Evolutionary conservation across 2,888 invertebrate genomes (phyloP).

Genomic region (Pseudolycoriella hygida): DNA sequence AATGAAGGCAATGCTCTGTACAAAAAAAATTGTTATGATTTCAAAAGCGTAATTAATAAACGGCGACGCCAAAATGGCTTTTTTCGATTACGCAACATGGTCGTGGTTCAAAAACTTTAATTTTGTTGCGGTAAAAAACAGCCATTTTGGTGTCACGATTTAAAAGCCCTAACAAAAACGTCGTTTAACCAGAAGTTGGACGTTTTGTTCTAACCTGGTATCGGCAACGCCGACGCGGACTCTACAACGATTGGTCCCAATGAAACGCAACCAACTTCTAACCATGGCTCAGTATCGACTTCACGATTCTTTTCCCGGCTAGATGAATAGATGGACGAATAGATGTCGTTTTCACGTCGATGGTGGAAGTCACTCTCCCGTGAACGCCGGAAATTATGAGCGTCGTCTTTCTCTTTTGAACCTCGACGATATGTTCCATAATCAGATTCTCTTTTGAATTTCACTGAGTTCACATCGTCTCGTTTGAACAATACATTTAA

Average conservation of each 20-base stretch:
- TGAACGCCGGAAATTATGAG: conserved; percentile 5
- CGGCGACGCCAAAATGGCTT: too few species aligned
- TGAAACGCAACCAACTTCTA: conserved; percentile 81
- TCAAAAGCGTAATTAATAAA: too few species aligned
- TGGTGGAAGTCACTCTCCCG: conserved; percentile 22
- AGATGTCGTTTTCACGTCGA: conserved; percentile 19
- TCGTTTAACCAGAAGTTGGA: too few species aligned
- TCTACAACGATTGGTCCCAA: conserved; percentile 81
- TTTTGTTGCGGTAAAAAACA: too few species aligned
- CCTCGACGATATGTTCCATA: conserved; percentile 21
- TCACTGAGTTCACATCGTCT: conserved; percentile 8
- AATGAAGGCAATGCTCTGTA: conserved; percentile 59
- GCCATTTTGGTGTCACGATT: too few species aligned
- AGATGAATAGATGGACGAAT: conserved; percentile 10
- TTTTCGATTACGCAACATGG: too few species aligned
- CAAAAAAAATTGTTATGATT: too few species aligned
- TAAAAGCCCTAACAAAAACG: too few species aligned
- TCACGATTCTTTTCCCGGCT: conserved; percentile 10
- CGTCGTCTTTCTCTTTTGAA: conserved; percentile 17
- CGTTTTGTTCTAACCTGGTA: too few species aligned
- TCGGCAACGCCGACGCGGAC: conserved; percentile 66
- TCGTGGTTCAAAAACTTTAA: too few species aligned
- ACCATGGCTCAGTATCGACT: conserved; percentile 52
- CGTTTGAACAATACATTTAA: conserved; percentile 10
- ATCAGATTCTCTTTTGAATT: conserved; percentile 10